These are phyloP conservation scores for Melitaea cinxia DNA, from an alignment of 1,140 invertebrate species.

Conservation along the genomic window DNA sequence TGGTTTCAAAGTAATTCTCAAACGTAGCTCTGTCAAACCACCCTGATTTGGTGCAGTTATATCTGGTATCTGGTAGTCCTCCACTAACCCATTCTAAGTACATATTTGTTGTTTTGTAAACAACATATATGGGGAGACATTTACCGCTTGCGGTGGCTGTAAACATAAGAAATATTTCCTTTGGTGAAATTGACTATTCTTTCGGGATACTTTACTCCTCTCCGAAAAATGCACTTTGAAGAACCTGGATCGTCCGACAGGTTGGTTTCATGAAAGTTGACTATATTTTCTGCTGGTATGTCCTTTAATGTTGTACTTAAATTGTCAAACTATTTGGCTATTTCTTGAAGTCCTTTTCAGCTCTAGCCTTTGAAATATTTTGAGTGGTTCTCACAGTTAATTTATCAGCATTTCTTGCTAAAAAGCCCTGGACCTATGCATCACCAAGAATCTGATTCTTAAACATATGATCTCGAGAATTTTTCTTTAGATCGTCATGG, in stretches of 20 bases:
- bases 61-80: conserved; percentile 53
- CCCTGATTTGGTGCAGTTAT: conserved; percentile 57
- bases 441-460: conserved; percentile 28
- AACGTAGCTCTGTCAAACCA: conserved; percentile 67
- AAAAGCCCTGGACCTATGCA: conserved; percentile 28
- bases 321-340: conserved; percentile 14
- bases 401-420: conserved; percentile 13
- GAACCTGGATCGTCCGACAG: conserved; percentile 19
- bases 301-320: conserved; percentile 1
- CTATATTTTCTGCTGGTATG: conserved; percentile 17
- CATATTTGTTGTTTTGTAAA: conserved; percentile 67
- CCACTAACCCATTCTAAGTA: conserved; percentile 54
- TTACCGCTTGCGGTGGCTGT: conserved; percentile 50
- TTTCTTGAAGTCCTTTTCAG: conserved; percentile 13
- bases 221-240: conserved; percentile 1
- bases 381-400: conserved; percentile 2
- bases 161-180: conserved; percentile 59
- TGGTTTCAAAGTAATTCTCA: conserved; percentile 58
- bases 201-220: conserved; percentile 43
- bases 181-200: conserved; percentile 53
- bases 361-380: conserved; percentile 24
- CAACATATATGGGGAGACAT: conserved; percentile 55
- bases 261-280: conserved; percentile 33
- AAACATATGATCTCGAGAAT: conserved; percentile 25
- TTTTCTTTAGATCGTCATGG: conserved; percentile 35